A percentile compares a stretch with the other conserved stretches of the same genome.
Conservation (phyloP, 2,888 invertebrate species). For the Amblyjoppa fuscipennis region DNA sequence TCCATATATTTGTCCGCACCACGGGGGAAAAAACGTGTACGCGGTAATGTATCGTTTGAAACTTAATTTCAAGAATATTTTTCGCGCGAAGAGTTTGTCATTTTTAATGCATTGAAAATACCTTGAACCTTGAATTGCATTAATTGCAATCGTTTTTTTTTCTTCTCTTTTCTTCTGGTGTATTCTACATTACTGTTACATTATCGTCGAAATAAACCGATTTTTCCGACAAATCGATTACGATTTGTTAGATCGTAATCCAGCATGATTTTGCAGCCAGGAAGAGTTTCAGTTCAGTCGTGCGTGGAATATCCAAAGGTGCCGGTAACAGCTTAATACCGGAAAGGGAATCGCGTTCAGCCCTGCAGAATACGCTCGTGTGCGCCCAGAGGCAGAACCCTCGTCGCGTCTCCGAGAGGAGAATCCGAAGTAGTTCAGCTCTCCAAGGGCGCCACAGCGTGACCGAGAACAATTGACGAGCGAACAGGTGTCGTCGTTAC, state of each 20-base stretch:
- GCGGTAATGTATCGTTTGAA: too few relatives aligned
- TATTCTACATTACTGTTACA: too few relatives aligned
- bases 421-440: slow-evolving; percentile 33
- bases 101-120: too few relatives aligned
- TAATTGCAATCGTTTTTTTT: too few relatives aligned
- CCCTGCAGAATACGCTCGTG: neutral
- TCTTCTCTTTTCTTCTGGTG: too few relatives aligned
- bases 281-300: neutral
- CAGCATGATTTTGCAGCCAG: neutral
- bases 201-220: neutral
- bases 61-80: too few relatives aligned
- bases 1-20: too few relatives aligned
- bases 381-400: neutral
- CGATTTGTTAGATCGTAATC: neutral
- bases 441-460: slow-evolving; percentile 46
- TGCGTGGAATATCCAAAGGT: neutral
- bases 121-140: too few relatives aligned
- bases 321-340: neutral
- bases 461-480: slow-evolving; percentile 65
- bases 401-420: slow-evolving; percentile 6
- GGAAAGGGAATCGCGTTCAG: neutral
- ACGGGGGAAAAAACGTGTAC: too few relatives aligned
- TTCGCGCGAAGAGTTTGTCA: too few relatives aligned
- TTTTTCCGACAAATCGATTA: neutral
- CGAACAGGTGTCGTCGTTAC: slow-evolving; percentile 64